Base-by-base conservation (phyloP, 2,888 invertebrate species). In the Leucophora obtusa region DNA sequence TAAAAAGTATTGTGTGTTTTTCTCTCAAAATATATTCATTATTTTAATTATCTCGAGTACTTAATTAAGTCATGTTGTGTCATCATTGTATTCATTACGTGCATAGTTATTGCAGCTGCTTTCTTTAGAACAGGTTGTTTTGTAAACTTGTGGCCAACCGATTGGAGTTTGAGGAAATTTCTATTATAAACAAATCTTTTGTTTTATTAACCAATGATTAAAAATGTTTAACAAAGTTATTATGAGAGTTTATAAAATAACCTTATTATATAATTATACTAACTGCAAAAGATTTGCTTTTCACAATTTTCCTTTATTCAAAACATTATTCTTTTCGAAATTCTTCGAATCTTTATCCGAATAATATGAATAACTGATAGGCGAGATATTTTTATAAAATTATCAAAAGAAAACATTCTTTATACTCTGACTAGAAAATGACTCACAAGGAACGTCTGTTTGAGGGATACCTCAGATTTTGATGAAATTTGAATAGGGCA, bases 1-100 rank as follows among this genome's bases (percentile, higher is more conserved):
- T 54, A 54, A 54, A 21, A 10, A 54, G n/a, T n/a, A 47, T 75
- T 60, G 59, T 11, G 8, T 28, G 6, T 71, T 63, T 73, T 66
- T 68, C 15, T 66, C 66, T 54, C 18, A 66, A 24, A 14, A 54
- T 51, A 54, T 21, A 66, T 63, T 77, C 65, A 77, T 69, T 77
- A 66, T 81, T 81, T 59, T 77, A 81, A 81, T 81, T 77, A 81
- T 81, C 66, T 69, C 15, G 15, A 72, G 70, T 65, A 51, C 69
- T 77, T 70, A 74, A 81, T 81, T 81, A 81, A 74, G 51, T 74
- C 73, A 58, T 74, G 69, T 77, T 70, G 69, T 60, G 80, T 76
- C 58, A 21, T 72, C n/a, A 8, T 54, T n/a, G n/a, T 43, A 24
- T 24, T 28, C 1, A 28, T 28, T 28, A 6, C 43, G 3, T 63